Conservation (phyloP, 2,888 invertebrate species). For the Aphodius sticticus region DNA sequence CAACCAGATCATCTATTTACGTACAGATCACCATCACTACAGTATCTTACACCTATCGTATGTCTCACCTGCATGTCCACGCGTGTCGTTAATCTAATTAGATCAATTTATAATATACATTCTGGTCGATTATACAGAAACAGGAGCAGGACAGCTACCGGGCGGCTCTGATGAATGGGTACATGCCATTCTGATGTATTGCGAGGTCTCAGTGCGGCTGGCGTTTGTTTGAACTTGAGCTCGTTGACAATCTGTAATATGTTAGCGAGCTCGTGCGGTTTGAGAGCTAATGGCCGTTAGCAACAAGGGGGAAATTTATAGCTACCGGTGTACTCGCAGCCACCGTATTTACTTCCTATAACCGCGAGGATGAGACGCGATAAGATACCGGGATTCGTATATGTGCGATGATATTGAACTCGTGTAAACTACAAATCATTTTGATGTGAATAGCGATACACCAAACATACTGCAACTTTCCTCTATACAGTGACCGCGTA, state of each 20-base stretch:
- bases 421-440: too few relatives aligned
- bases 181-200: not conserved
- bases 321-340: not conserved
- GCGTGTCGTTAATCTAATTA: not conserved
- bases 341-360: too few relatives aligned
- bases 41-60: not conserved
- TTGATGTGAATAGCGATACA: too few relatives aligned
- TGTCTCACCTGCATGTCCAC: not conserved
- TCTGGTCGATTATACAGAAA: not conserved
- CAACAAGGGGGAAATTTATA: not conserved
- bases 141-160: not conserved
- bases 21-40: not conserved
- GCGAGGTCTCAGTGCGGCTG: not conserved
- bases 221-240: conserved; percentile 4
- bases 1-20: not conserved
- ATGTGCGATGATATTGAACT: too few relatives aligned
- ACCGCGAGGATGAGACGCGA: too few relatives aligned
- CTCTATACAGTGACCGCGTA: too few relatives aligned
- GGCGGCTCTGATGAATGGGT: not conserved
- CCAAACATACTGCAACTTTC: too few relatives aligned
- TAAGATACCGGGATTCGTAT: too few relatives aligned
- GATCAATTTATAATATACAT: not conserved
- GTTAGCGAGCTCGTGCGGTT: not conserved
- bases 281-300: not conserved
- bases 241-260: conserved; percentile 4